phyloP scores from a whole-genome alignment of 2,113 vertebrate genomes.

The Zosterops lateralis region DNA sequence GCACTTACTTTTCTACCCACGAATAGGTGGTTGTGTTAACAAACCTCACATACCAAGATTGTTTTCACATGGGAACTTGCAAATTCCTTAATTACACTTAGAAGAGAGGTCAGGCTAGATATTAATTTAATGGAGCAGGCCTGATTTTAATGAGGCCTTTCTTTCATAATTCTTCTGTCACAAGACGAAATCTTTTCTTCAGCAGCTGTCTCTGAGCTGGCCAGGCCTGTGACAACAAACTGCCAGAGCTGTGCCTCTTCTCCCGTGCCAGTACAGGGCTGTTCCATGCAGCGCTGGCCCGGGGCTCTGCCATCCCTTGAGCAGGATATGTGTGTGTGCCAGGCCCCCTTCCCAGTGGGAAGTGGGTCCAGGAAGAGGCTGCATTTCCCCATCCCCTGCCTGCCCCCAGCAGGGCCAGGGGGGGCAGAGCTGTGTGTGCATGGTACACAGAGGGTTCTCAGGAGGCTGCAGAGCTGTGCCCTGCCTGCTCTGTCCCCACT shows the following conservation, averaged over 20 bases:
- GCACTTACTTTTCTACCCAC: neutral
- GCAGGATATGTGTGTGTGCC: rapidly evolving
- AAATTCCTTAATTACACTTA: neutral
- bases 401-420: neutral
- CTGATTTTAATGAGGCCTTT: neutral
- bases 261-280: rapidly evolving
- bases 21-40: neutral
- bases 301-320: neutral
- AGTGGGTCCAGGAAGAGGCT: neutral
- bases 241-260: neutral
- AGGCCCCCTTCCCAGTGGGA: too few relatives aligned
- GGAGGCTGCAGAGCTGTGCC: neutral
- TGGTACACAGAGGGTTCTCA: rapidly evolving
- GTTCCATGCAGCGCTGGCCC: neutral
- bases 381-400: neutral
- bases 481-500: neutral
- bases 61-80: neutral
- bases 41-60: neutral
- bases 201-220: neutral
- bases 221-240: neutral
- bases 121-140: neutral
- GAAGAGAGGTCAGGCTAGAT: neutral
- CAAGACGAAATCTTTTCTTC: neutral
- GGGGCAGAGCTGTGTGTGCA: rapidly evolving
- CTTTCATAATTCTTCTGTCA: neutral